phyloP scores from a whole-genome alignment of 1,140 invertebrate species.

The Chironomus tepperi region DNA sequence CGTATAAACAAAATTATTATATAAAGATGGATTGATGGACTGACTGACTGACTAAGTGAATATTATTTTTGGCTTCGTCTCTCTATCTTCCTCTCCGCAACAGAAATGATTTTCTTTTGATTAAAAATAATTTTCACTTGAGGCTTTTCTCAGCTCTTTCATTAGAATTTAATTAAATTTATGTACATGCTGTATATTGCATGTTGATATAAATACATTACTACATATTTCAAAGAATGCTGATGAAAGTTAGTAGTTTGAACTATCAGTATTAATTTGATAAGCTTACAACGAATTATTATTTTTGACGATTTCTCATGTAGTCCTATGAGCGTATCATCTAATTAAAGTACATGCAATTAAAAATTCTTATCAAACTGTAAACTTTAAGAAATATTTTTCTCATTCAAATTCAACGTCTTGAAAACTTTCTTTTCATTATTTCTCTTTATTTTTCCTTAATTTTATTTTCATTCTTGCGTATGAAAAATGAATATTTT shows the following conservation, averaged over 20 bases:
- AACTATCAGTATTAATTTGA: too few species aligned
- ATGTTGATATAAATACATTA: too few species aligned
- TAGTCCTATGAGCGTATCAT: too few species aligned
- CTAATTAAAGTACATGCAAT: too few species aligned
- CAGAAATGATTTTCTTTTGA: neutral
- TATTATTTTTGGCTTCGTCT: neutral
- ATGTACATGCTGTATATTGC: neutral
- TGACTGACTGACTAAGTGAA: neutral
- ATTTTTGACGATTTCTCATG: too few species aligned
- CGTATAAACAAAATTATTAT: neutral
- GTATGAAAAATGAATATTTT: slow-evolving; percentile 5
- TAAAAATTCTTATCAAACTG: too few species aligned
- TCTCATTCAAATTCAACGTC: too few species aligned
- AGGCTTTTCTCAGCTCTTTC: neutral
- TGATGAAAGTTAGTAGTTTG: too few species aligned
- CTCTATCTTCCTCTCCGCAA: neutral
- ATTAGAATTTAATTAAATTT: slow-evolving; percentile 1
- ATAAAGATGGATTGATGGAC: slow-evolving; percentile 12
- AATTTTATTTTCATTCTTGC: neutral
- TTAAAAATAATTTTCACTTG: neutral
- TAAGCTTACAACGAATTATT: too few species aligned
- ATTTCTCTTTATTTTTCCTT: neutral
- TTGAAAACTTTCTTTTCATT: neutral
- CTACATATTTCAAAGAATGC: too few species aligned
- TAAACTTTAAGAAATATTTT: too few species aligned